Evolutionary conservation across 2,113 vertebrate species (phyloP), one percentile per base, ranked within the genome.

Genomic region (Poeciliopsis occidentalis): DNA sequence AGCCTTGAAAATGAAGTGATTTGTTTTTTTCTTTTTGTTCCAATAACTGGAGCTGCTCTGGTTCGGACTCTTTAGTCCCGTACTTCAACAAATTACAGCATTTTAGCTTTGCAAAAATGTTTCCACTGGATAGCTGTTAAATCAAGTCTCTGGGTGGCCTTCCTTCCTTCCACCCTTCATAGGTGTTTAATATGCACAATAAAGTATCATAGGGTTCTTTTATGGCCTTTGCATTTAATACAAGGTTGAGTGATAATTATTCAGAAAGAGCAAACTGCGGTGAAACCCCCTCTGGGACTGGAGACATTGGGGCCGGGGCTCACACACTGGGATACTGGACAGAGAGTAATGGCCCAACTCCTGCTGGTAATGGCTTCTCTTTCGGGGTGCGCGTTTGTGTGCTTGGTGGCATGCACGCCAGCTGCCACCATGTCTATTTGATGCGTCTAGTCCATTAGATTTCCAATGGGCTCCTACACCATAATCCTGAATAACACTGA

Each of bases 401-500:
- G 72, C 70, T 60, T 4, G 37, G 41, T 62, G 80, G 80, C 67
- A 76, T 80, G 66, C 83, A 54, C 80, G 90, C 81, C 65, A 82
- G 86, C 80, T 84, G 71, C 83, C 4, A 78, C 87, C 75, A 32
- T 87, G 85, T 89, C 87, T 88, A 88, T 92, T 85, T 84, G 85
- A 88, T 83, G 90, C 87, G 88, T 92, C 90, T 88, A 93, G 88
- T 89, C 91, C 87, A 92, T 93, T 93, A 92, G 86, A 91, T 77
- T 88, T 87, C 83, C 88, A 93, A 88, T 91, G 88, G 89, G 84
- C 87, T 91, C 80, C 85, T 81, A 78, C 78, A 72, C 83, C 67
- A 82, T 92, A 89, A 91, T 87, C 89, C 86, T 91, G 85, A 91
- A 90, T 77, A 34, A 89, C 81, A 90, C 88, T 44, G 37, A 79